Evolutionary conservation across 2,797 vertebrate species (phyloP).

Genomic region (Xenentodon cancila): DNA sequence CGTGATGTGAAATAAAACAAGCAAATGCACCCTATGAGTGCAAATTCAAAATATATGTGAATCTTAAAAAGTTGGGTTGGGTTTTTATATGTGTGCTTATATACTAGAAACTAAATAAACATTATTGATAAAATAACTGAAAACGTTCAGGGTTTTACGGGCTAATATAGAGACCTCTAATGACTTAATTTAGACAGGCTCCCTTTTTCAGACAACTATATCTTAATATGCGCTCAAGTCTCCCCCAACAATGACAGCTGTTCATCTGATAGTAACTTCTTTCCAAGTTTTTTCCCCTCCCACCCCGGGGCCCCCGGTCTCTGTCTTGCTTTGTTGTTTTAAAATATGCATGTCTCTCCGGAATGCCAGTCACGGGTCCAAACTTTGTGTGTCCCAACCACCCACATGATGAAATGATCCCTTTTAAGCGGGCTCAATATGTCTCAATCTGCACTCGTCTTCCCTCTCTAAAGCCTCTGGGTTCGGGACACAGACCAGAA

Average conservation of each 20-base stretch:
- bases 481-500: slow-evolving; percentile 85
- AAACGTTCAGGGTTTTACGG: slow-evolving; percentile 8
- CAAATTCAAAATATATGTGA: not conserved
- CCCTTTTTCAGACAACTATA: slow-evolving; percentile 64
- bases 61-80: not conserved
- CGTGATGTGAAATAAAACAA: not conserved
- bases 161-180: slow-evolving; percentile 12
- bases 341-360: slow-evolving; percentile 99
- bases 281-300: slow-evolving; percentile 83
- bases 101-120: too few species aligned
- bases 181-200: slow-evolving; percentile 45
- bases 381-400: slow-evolving; percentile 99
- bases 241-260: slow-evolving; percentile 91
- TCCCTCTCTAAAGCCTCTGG: slow-evolving; percentile 88
- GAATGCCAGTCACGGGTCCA: slow-evolving; percentile 99
- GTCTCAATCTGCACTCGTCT: slow-evolving; percentile 99
- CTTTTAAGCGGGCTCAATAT: slow-evolving; percentile 98
- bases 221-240: slow-evolving; percentile 76
- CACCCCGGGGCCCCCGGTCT: slow-evolving; percentile 85
- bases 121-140: not conserved
- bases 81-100: too few species aligned
- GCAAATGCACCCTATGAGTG: not conserved
- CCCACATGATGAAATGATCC: slow-evolving; percentile 98
- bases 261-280: slow-evolving; percentile 97
- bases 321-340: slow-evolving; percentile 97